Base-by-base conservation (phyloP, 1,140 invertebrate species). In the Whitmania pigra region DNA sequence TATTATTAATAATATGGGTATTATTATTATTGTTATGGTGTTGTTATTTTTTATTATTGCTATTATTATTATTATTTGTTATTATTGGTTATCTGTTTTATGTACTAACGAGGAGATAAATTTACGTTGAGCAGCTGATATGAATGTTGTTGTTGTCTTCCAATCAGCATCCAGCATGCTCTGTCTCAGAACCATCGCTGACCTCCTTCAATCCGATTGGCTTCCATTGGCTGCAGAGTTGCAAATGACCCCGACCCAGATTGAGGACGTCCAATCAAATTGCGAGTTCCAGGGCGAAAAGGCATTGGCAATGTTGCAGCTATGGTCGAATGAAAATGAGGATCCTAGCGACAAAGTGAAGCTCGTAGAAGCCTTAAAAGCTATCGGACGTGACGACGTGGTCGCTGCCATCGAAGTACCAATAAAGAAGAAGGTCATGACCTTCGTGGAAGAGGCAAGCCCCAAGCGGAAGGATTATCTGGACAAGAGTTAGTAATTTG, bases 301-400 rank as follows among this genome's bases (percentile, higher is more conserved):
- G 43, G 53, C 69, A n/a, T 18, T 70, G 13, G 69, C 49, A 29
- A 70, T 70, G 69, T 25, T 70, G 36, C 40, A 70, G 22, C 53
- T 70, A 17, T 70, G 69, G 69, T 36, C 53, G 4, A 17, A 70
- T 11, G 25, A 85, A 15, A 70, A 70, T 36, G 69, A 70, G 43
- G n/a, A 70, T 27, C 40, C 20, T 22, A 60, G 36, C 27, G 72
- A 80, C 87, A 89, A 90, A 72, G 90, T 90, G 77, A 87, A 87
- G 4, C 82, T 95, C 68, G 91, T 94, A 80, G 87, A 90, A 75
- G 91, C 89, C 0, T 82, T 95, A 18, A 88, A 89, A 77, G 88
- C 88, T 75, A 93, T 94, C 71, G 88, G 88, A 60, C 86, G 92
- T 69, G 90, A 92, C 75, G 92, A 95, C 77, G 92, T 94, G 57